These are phyloP conservation scores for Rissa tridactyla DNA, from an alignment of 2,113 vertebrate species.

Conservation along the genomic window DNA sequence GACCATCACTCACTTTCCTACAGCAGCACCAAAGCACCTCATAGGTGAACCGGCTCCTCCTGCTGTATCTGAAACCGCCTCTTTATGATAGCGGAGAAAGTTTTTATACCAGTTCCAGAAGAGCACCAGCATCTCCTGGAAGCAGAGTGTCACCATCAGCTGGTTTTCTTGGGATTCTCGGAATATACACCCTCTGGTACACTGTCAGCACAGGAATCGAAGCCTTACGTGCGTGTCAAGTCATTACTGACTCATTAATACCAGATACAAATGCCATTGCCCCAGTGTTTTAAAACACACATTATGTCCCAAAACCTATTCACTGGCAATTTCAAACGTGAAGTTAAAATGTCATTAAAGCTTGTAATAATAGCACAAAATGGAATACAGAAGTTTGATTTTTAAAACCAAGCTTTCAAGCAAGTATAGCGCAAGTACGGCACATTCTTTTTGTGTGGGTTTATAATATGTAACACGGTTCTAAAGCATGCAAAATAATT, in stretches of 20 bases:
- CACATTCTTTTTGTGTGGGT: neutral
- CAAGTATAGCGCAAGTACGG: neutral
- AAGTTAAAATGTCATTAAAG: neutral
- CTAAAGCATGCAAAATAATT: neutral
- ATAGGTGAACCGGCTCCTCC: neutral
- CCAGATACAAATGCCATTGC: neutral
- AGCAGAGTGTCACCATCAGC: neutral
- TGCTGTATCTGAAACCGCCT: neutral
- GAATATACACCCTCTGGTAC: neutral
- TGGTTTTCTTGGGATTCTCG: neutral
- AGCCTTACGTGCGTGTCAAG: accelerated
- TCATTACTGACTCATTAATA: neutral
- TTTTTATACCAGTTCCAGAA: neutral
- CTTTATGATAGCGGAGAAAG: neutral
- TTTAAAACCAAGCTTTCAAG: neutral
- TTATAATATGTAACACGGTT: neutral
- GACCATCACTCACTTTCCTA: neutral
- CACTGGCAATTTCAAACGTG: neutral
- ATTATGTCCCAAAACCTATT: neutral
- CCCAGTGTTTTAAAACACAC: neutral
- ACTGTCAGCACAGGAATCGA: neutral
- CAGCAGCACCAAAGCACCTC: neutral
- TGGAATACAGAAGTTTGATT: neutral
- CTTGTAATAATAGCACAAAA: neutral
- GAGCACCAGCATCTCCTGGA: neutral